Evolutionary conservation across 2,888 invertebrate species (phyloP).

Genomic region (Machimus rusticus): DNA sequence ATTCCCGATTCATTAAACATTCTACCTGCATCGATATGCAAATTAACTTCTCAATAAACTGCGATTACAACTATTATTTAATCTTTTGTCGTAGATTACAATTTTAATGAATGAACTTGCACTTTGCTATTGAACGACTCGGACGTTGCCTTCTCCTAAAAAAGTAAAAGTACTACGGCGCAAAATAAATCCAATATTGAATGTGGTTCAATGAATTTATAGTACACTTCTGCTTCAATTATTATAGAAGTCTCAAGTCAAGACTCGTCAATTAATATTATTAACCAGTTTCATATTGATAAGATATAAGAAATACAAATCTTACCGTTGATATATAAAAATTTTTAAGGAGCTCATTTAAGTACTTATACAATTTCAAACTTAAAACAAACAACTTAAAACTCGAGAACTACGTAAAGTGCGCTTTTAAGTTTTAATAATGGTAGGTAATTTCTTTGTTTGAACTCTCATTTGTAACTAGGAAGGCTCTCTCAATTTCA

Average conservation of each 20-base stretch:
- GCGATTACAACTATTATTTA: neutral
- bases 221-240: too few species aligned
- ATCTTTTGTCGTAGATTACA: neutral
- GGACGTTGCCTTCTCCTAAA: neutral
- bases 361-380: too few species aligned
- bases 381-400: too few species aligned
- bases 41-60: neutral
- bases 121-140: neutral
- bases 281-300: too few species aligned
- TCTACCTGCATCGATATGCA: neutral
- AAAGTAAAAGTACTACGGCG: neutral
- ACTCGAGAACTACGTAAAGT: too few species aligned
- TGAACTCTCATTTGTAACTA: neutral
- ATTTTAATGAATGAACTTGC: neutral
- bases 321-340: too few species aligned
- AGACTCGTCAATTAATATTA: too few species aligned
- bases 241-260: neutral
- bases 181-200: neutral
- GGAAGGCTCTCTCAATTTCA: neutral
- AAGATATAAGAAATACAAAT: too few species aligned
- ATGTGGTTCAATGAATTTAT: neutral
- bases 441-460: neutral
- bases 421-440: too few species aligned
- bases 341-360: too few species aligned
- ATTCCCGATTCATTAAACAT: neutral